Conservation (phyloP, 2,113 vertebrate genomes). For the Toxostoma redivivum region DNA sequence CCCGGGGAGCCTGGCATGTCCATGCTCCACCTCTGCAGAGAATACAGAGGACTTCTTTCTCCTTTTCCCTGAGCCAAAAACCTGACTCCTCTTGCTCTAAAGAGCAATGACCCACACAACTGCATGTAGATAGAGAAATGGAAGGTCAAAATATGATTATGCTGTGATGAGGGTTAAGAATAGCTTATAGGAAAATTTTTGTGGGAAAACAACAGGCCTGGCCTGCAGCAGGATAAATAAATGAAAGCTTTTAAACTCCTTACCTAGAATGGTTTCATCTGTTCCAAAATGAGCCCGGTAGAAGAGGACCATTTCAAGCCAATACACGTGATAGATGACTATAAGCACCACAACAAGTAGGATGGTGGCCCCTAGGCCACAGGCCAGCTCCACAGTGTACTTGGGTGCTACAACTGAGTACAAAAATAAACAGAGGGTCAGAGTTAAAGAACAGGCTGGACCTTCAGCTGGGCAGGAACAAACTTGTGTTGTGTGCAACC, state of each 20-base stretch:
- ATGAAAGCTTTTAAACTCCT: background rate
- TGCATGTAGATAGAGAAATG: background rate
- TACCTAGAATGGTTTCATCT: slow-evolving; percentile 90
- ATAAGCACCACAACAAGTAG: slow-evolving; percentile 84
- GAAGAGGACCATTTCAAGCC: slow-evolving; percentile 93
- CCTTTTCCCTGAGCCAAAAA: background rate
- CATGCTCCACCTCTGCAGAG: background rate
- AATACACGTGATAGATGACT: slow-evolving; percentile 88
- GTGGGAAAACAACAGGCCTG: background rate
- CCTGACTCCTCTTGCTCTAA: background rate
- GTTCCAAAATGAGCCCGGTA: slow-evolving; percentile 94
- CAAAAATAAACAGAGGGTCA: background rate
- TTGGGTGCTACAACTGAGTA: slow-evolving; percentile 60
- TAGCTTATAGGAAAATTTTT: background rate
- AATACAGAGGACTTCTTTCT: background rate
- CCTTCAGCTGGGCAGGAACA: background rate
- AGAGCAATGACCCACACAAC: background rate
- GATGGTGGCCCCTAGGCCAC: slow-evolving; percentile 84
- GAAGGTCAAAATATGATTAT: background rate
- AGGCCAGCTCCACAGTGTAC: slow-evolving; percentile 86
- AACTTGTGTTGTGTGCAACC: background rate
- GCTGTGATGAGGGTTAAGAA: background rate
- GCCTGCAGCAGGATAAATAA: background rate
- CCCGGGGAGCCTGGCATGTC: background rate
- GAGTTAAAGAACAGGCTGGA: background rate